Evolutionary conservation across 2,888 invertebrate species (phyloP).

Genomic region (Leucozona laternaria): DNA sequence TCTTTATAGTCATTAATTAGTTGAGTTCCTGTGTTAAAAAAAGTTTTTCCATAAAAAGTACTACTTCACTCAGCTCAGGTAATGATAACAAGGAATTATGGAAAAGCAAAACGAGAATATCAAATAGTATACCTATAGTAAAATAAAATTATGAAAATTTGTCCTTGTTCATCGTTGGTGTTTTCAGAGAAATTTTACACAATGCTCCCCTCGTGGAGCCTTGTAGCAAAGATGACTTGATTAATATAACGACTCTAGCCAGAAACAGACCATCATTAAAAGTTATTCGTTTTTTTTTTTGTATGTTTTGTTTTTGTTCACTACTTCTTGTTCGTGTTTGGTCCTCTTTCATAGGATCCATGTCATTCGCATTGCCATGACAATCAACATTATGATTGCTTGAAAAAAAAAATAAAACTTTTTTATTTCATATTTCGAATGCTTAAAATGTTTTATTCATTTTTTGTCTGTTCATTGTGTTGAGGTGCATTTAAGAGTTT

Average conservation of each 20-base stretch:
- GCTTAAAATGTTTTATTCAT: not conserved
- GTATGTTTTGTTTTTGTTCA: not conserved
- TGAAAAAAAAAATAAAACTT: slow-evolving; percentile 13
- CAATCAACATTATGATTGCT: slow-evolving; percentile 4
- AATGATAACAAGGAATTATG: slow-evolving; percentile 29
- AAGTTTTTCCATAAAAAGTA: slow-evolving; percentile 31
- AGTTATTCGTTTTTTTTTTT: slow-evolving; percentile 45
- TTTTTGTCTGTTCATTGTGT: slow-evolving; percentile 13
- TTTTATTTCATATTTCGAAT: slow-evolving; percentile 10
- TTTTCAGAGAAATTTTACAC: not conserved
- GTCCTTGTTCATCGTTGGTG: not conserved
- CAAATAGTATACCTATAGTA: not conserved
- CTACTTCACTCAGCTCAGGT: slow-evolving; percentile 27
- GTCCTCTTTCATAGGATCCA: not conserved
- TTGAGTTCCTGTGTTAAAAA: slow-evolving; percentile 31
- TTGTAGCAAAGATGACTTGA: not conserved
- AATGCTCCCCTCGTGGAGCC: not conserved
- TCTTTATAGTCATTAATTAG: slow-evolving; percentile 45
- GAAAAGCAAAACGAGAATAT: slow-evolving; percentile 1
- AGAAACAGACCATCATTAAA: slow-evolving; percentile 59
- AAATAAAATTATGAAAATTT: slow-evolving; percentile 13
- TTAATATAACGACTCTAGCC: slow-evolving; percentile 39
- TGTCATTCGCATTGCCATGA: slow-evolving; percentile 15
- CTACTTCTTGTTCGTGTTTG: not conserved
- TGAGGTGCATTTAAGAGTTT: not conserved